Evolutionary conservation across 1,140 invertebrate species (phyloP).

Genomic region (Drosophila truncata): DNA sequence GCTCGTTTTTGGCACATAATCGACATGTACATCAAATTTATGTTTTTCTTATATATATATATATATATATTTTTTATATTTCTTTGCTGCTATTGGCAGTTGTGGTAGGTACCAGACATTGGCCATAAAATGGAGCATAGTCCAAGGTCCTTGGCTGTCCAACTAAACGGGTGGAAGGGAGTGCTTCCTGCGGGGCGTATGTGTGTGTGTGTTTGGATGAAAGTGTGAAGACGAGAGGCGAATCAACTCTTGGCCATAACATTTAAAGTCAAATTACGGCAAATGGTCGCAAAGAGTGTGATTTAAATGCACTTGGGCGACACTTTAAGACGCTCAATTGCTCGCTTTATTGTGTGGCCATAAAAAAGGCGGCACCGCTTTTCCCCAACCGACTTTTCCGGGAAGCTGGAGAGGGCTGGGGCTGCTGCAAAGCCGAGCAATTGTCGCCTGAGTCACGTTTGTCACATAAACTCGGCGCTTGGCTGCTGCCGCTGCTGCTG

Average conservation of each 20-base stretch:
- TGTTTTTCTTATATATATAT: slow-evolving; percentile 45
- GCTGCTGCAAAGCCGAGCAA: slow-evolving; percentile 66
- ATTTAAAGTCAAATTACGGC: slow-evolving; percentile 84
- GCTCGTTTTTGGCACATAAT: slow-evolving; percentile 71
- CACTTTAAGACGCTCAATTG: slow-evolving; percentile 84
- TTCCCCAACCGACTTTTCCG: slow-evolving; percentile 21
- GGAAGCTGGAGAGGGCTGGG: neutral
- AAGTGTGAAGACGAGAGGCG: slow-evolving; percentile 16
- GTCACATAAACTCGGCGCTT: slow-evolving; percentile 80
- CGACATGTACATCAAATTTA: slow-evolving; percentile 81
- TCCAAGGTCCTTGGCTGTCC: slow-evolving; percentile 42
- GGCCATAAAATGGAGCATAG: slow-evolving; percentile 69
- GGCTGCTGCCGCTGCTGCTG: slow-evolving; percentile 53
- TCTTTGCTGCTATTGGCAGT: slow-evolving; percentile 23
- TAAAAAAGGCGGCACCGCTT: slow-evolving; percentile 60
- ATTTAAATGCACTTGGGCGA: slow-evolving; percentile 84
- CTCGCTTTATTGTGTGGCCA: slow-evolving; percentile 81
- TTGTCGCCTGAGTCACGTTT: slow-evolving; percentile 81
- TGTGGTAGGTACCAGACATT: slow-evolving; percentile 65
- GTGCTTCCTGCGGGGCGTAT: neutral
- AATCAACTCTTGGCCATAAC: slow-evolving; percentile 71
- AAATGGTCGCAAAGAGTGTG: slow-evolving; percentile 84
- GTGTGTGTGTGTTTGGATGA: no score
- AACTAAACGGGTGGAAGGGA: slow-evolving; percentile 48
- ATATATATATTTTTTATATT: slow-evolving; percentile 12